Conservation (phyloP, 2,797 vertebrate genomes). For the Alauda arvensis region DNA sequence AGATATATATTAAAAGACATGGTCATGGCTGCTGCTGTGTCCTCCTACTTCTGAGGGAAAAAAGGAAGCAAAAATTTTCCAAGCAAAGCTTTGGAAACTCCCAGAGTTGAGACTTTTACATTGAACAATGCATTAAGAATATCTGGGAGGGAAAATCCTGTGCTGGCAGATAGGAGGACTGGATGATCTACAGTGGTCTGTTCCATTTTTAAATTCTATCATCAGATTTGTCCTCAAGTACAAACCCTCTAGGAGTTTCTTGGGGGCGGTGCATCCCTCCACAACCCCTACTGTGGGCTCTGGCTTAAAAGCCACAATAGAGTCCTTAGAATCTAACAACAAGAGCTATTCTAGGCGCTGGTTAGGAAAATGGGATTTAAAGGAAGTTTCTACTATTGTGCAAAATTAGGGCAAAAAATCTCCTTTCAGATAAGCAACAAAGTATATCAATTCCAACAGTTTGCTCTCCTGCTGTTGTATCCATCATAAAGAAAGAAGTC, state of each 20-base stretch:
- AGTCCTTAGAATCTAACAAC: constrained; percentile 70
- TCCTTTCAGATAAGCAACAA: constrained; percentile 71
- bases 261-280: constrained; percentile 50
- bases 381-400: constrained; percentile 70
- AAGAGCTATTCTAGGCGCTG: constrained; percentile 67
- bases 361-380: constrained; percentile 73
- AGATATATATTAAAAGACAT: constrained; percentile 47
- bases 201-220: constrained; percentile 62
- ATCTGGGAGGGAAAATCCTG: constrained; percentile 66
- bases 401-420: constrained; percentile 72
- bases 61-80: constrained; percentile 53
- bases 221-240: constrained; percentile 60
- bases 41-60: constrained; percentile 44
- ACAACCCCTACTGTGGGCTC: constrained; percentile 64
- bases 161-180: constrained; percentile 39
- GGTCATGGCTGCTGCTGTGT: constrained; percentile 50
- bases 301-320: constrained; percentile 70
- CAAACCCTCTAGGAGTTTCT: constrained; percentile 64
- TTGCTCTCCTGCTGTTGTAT: constrained; percentile 70
- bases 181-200: constrained; percentile 50
- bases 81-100: constrained; percentile 62
- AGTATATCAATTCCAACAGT: constrained; percentile 69
- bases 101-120: constrained; percentile 54
- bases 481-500: constrained; percentile 64
- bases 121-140: constrained; percentile 55